Evolutionary conservation across 2,888 invertebrate species (phyloP).

Genomic region (Mechanitis mazaeus): DNA sequence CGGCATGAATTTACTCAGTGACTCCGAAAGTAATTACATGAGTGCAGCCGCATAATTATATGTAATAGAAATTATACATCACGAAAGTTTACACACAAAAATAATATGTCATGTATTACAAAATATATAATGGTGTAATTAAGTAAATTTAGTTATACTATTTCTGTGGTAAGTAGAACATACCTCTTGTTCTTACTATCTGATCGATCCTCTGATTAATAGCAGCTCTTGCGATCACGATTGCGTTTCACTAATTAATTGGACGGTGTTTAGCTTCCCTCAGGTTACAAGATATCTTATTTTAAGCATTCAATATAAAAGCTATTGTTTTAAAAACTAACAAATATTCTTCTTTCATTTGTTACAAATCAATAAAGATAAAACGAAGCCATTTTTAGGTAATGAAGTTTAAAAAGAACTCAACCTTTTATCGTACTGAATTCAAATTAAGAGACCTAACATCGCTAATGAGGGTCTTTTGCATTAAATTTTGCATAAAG

Average conservation of each 20-base stretch:
- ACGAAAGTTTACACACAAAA: no score
- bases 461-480: conserved; percentile 56
- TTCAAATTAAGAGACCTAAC: conserved; percentile 60
- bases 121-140: no score
- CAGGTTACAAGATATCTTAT: conserved; percentile 28
- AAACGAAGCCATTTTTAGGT: conserved; percentile 8
- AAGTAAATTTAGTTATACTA: not conserved
- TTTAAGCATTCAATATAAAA: conserved; percentile 21
- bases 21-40: no score
- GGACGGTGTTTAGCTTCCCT: conserved; percentile 44
- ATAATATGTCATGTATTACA: no score
- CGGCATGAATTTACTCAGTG: no score
- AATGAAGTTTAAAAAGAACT: conserved; percentile 27
- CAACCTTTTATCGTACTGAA: conserved; percentile 46
- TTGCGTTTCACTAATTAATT: conserved; percentile 64
- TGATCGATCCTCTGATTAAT: conserved; percentile 63
- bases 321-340: conserved; percentile 5
- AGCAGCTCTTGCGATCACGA: conserved; percentile 51
- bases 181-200: conserved; percentile 42
- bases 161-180: conserved; percentile 27
- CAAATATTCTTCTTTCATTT: no score
- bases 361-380: conserved; percentile 1
- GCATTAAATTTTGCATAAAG: conserved; percentile 55
- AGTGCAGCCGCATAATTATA: no score
- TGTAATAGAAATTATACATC: no score